Conservation (phyloP, 2,113 vertebrate genomes). For the Apistogramma diplotaenia region DNA sequence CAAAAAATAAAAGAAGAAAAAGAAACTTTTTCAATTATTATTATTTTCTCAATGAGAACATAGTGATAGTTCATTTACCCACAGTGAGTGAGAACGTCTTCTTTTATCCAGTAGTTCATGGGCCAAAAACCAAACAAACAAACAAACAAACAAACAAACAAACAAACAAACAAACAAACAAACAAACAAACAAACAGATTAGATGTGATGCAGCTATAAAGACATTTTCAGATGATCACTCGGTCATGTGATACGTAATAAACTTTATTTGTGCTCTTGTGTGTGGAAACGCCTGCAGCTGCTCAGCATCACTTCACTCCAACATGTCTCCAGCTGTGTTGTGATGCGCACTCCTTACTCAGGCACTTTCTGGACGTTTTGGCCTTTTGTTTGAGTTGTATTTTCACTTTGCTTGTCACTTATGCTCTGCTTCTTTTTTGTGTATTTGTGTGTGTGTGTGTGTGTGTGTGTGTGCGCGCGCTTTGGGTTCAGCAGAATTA, state of each 20-base stretch:
- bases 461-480: not conserved
- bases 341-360: not conserved
- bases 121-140: not conserved
- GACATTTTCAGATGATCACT: too few species aligned
- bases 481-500: constrained; percentile 10
- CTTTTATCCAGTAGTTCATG: not conserved
- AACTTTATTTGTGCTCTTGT: not conserved
- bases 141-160: not conserved
- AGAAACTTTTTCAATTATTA: too few species aligned
- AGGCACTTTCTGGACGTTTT: constrained; percentile 2
- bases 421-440: not conserved
- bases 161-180: too few species aligned
- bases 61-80: not conserved
- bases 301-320: not conserved
- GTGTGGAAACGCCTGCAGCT: not conserved
- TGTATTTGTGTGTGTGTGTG: not conserved
- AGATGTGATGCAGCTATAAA: too few species aligned
- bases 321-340: constrained; percentile 13
- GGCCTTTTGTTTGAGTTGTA: constrained; percentile 1
- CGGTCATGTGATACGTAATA: not conserved
- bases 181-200: too few species aligned
- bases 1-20: too few species aligned
- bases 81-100: too few species aligned
- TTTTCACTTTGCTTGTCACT: not conserved
- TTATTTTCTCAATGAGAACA: too few species aligned